A percentile compares a stretch with the other conserved stretches of the same genome.
Conservation (phyloP, 2,888 invertebrate species). For the Ectemnius lituratus region DNA sequence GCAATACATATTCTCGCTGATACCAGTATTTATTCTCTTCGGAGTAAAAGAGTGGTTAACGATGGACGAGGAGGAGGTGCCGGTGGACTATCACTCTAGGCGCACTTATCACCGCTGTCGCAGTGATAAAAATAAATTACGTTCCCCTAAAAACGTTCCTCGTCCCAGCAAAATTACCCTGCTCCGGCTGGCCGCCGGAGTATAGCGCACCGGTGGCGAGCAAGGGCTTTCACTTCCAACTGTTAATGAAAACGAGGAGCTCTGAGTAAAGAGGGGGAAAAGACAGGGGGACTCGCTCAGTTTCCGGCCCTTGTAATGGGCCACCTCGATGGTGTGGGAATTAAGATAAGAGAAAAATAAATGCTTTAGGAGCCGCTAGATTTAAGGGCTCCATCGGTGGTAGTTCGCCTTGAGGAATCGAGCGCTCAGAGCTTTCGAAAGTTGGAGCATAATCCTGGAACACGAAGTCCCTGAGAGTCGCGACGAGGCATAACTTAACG, state of each 20-base stretch:
- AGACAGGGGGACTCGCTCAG: background rate
- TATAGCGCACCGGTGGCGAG: background rate
- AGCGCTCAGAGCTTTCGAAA: too few relatives aligned
- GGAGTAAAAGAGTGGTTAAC: slow-evolving; percentile 9
- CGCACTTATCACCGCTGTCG: slow-evolving; percentile 16
- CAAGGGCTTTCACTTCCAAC: slow-evolving; percentile 37
- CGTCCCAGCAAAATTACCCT: slow-evolving; percentile 26
- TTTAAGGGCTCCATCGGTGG: background rate
- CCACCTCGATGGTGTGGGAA: background rate
- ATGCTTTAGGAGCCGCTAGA: background rate
- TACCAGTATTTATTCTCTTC: background rate
- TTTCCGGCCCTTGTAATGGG: too few relatives aligned
- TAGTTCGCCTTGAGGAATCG: too few relatives aligned
- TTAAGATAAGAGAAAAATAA: slow-evolving; percentile 7
- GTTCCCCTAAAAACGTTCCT: slow-evolving; percentile 20
- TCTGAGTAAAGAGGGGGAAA: background rate
- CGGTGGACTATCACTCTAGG: background rate
- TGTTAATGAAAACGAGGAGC: slow-evolving; percentile 27
- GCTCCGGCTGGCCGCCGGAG: background rate
- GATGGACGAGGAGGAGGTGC: slow-evolving; percentile 11
- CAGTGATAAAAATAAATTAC: slow-evolving; percentile 24
- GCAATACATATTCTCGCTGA: too few relatives aligned
- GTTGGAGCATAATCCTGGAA: too few relatives aligned
- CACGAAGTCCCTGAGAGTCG: too few relatives aligned
- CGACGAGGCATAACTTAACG: too few relatives aligned